Conservation (phyloP, 2,113 vertebrate genomes). For the Callipepla californica region DNA sequence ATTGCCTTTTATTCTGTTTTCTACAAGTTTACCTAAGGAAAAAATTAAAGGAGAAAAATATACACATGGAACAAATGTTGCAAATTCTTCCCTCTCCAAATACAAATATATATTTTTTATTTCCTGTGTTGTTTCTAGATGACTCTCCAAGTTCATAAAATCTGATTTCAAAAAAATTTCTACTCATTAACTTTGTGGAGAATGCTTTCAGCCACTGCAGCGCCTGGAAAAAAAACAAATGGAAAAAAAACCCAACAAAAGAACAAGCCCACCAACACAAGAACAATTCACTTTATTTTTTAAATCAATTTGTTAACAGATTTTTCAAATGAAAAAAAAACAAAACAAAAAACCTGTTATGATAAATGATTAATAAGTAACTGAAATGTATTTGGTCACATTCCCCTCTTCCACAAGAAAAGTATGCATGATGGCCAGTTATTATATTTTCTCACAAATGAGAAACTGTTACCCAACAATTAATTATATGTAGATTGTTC, state of each 20-base stretch:
- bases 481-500: not conserved
- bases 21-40: not conserved
- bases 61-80: accelerated
- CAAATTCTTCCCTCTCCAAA: not conserved
- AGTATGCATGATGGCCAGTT: no score
- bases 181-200: not conserved
- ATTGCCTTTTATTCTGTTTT: not conserved
- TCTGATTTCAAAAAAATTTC: not conserved
- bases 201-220: not conserved
- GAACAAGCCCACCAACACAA: no score
- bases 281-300: not conserved
- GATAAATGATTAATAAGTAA: not conserved
- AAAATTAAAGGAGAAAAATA: not conserved
- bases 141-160: not conserved
- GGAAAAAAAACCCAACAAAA: not conserved
- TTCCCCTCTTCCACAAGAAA: not conserved
- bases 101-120: not conserved
- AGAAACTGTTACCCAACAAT: not conserved
- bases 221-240: not conserved
- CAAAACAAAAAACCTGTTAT: no score
- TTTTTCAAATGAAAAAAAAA: not conserved
- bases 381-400: not conserved
- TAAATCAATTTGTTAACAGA: not conserved
- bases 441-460: not conserved
- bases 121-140: not conserved